Conservation (phyloP, 2,113 vertebrate species). For the Cnemophilus loriae region DNA sequence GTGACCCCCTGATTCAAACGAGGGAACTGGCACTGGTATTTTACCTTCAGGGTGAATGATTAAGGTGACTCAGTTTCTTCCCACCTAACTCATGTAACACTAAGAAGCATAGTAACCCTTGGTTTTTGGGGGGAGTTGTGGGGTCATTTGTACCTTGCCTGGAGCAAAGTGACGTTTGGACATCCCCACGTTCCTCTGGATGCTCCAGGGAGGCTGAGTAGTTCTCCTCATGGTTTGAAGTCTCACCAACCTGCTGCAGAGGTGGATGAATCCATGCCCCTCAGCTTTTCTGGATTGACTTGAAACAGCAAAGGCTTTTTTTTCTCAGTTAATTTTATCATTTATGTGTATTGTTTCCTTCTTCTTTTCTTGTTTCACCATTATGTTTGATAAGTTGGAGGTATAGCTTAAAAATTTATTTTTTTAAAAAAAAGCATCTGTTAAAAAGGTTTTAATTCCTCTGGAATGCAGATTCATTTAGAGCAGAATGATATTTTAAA, state of each 20-base stretch:
- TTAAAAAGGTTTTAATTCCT: not conserved
- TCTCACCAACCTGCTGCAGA: not conserved
- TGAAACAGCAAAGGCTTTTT: not conserved
- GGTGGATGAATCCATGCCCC: not conserved
- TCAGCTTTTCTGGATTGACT: not conserved
- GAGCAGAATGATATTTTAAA: constrained; percentile 14
- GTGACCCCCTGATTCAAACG: not conserved
- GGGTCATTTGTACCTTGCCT: not conserved
- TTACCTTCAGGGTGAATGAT: not conserved
- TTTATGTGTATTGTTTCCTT: not conserved
- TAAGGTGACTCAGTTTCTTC: not conserved
- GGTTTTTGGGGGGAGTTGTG: not conserved
- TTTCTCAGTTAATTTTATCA: not conserved
- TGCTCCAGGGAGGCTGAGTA: not conserved
- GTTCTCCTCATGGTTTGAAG: not conserved
- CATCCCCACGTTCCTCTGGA: not conserved
- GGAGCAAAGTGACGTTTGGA: not conserved
- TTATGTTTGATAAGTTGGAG: not conserved
- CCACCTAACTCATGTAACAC: too few relatives aligned
- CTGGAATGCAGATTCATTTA: not conserved
- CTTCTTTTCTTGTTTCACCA: not conserved
- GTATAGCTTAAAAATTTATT: not conserved
- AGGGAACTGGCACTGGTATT: not conserved
- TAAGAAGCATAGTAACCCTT: rapidly evolving
- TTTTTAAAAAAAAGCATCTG: not conserved